Conservation (phyloP, 2,113 vertebrate genomes). For the Cebidichthys violaceus region DNA sequence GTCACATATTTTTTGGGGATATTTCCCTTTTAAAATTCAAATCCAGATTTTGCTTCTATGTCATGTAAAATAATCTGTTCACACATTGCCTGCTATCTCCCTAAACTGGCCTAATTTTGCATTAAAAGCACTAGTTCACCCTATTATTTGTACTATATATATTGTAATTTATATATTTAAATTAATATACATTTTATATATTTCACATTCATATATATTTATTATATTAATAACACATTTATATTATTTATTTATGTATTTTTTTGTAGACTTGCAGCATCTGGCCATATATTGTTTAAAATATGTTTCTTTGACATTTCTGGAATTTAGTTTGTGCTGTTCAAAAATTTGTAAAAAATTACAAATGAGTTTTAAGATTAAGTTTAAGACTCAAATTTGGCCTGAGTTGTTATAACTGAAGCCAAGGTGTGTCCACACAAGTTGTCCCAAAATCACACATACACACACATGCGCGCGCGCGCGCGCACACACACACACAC, state of each 20-base stretch:
- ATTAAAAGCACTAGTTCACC: background rate
- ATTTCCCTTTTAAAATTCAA: background rate
- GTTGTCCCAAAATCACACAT: background rate
- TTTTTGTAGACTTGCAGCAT: background rate
- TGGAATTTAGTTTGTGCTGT: too few species aligned
- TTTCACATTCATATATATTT: background rate
- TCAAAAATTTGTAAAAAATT: too few species aligned
- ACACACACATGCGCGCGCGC: too few species aligned
- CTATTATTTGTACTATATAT: background rate
- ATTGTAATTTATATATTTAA: background rate
- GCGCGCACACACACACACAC: background rate
- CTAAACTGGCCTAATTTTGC: background rate
- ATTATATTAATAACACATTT: too few species aligned
- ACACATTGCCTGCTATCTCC: background rate
- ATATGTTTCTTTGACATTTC: background rate
- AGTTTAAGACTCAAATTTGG: background rate
- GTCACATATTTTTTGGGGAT: slow-evolving; percentile 3
- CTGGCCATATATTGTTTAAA: too few species aligned
- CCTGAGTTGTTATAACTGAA: background rate
- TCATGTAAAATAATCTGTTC: background rate
- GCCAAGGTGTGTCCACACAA: background rate
- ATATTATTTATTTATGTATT: background rate
- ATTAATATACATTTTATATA: background rate
- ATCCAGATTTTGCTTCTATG: background rate
- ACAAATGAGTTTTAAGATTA: too few species aligned